These are phyloP conservation scores for Lates japonicus DNA, from an alignment of 2,797 vertebrate species.

Conservation along the genomic window DNA sequence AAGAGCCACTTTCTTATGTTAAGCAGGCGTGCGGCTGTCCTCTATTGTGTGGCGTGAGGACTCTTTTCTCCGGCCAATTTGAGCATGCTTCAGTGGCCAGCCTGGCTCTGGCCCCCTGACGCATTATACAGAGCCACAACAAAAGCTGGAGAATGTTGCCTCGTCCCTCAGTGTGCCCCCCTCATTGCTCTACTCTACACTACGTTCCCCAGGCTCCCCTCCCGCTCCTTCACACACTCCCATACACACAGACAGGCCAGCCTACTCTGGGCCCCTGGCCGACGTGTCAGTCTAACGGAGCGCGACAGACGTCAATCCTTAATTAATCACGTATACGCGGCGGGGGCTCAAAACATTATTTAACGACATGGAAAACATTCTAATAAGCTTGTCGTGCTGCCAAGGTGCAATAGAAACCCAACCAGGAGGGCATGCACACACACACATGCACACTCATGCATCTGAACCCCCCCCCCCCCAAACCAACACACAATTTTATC, in stretches of 20 bases:
- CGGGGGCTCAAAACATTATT: conserved; percentile 84
- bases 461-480: conserved; percentile 9
- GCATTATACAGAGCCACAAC: conserved; percentile 85
- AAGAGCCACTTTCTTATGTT: conserved; percentile 88
- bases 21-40: conserved; percentile 86
- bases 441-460: conserved; percentile 32
- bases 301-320: conserved; percentile 82
- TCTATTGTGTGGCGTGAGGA: conserved; percentile 87
- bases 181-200: conserved; percentile 83
- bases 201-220: conserved; percentile 77
- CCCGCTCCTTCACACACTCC: conserved; percentile 75
- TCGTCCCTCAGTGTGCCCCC: conserved; percentile 75
- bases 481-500: conserved; percentile 62
- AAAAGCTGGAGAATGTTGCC: conserved; percentile 86
- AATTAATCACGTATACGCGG: conserved; percentile 85
- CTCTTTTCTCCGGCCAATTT: conserved; percentile 87
- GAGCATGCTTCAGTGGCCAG: conserved; percentile 86
- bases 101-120: conserved; percentile 80
- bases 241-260: conserved; percentile 56
- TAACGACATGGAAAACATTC: conserved; percentile 87
- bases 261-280: conserved; percentile 76
- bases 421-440: conserved; percentile 67
- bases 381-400: conserved; percentile 86
- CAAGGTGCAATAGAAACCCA: conserved; percentile 78
- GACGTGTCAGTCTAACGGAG: conserved; percentile 82